Conservation (phyloP, 2,113 vertebrate genomes). For the Platanista minor region DNA sequence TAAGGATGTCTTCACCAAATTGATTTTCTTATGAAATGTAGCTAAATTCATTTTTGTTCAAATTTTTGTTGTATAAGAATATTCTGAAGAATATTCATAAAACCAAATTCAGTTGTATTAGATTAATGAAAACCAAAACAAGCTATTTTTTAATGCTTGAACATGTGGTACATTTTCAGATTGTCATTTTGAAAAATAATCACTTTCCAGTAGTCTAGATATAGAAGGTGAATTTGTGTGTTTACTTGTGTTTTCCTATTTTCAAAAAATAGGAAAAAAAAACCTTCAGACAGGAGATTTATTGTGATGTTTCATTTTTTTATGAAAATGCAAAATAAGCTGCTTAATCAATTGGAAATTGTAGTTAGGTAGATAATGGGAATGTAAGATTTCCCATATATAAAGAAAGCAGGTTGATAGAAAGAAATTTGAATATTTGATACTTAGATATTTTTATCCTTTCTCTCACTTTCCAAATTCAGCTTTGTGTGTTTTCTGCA, state of each 20-base stretch:
- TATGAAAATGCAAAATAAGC: background rate
- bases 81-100: background rate
- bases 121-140: background rate
- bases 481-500: background rate
- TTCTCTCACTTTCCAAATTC: background rate
- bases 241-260: background rate
- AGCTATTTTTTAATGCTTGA: background rate
- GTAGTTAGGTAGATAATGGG: background rate
- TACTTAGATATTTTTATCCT: background rate
- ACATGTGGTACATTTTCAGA: background rate
- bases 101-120: background rate
- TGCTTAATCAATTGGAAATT: background rate
- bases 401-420: background rate
- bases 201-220: background rate
- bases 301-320: conserved; percentile 1
- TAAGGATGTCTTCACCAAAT: background rate
- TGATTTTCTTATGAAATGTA: conserved; percentile 21
- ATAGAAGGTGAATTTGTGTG: background rate
- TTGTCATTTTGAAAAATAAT: background rate
- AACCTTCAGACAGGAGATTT: background rate
- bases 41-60: conserved; percentile 17
- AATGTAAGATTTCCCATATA: background rate
- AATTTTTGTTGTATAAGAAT: background rate
- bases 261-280: background rate
- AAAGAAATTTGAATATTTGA: background rate